Evolutionary conservation across 2,113 vertebrate genomes (phyloP).

Genomic region (Romanogobio albipinnatus): DNA sequence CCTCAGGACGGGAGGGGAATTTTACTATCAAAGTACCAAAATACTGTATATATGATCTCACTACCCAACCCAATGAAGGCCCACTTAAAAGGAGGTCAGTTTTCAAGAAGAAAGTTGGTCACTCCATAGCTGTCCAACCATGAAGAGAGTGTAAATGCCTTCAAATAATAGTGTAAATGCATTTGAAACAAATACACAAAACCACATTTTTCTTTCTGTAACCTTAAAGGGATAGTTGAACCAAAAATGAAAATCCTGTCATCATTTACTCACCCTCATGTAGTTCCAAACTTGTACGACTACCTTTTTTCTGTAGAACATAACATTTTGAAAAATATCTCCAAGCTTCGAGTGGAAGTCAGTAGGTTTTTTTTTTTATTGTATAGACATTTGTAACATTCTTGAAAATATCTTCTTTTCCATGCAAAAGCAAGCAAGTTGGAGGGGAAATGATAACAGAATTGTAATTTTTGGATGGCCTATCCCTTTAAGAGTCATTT

Average conservation of each 20-base stretch:
- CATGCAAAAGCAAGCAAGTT: not conserved
- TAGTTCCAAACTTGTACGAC: not conserved
- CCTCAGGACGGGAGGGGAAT: conserved; percentile 26
- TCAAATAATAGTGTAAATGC: not conserved
- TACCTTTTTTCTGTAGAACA: not conserved
- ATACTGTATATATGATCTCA: not conserved
- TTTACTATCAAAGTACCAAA: conserved; percentile 51
- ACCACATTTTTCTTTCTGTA: not conserved
- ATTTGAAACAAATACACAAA: not conserved
- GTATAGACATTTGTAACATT: not conserved
- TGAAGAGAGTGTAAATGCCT: not conserved
- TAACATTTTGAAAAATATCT: not conserved
- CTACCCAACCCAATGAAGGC: not conserved
- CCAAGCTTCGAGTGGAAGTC: not conserved
- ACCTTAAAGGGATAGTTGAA: not conserved
- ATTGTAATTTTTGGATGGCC: not conserved
- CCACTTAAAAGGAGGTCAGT: not conserved
- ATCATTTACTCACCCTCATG: not conserved
- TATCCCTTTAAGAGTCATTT: conserved; percentile 14
- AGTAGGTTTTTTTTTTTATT: not conserved
- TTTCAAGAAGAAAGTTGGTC: not conserved
- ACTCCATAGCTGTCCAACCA: not conserved
- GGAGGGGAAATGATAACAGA: not conserved
- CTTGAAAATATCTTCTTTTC: not conserved
- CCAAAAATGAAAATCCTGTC: no score